Conservation (phyloP, 2,797 vertebrate species). For the Oryzias dopingdopingensis region DNA sequence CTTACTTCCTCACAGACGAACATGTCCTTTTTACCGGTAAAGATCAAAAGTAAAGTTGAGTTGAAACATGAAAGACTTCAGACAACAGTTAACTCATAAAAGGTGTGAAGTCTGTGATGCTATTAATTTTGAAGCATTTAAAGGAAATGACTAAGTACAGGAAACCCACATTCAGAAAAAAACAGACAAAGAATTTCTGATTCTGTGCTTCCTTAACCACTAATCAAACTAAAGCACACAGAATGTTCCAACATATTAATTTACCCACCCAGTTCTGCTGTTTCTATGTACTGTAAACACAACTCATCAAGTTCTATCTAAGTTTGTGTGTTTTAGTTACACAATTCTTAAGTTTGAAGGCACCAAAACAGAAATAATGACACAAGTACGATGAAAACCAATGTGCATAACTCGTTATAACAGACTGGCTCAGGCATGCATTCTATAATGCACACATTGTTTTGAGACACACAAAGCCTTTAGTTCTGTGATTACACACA, state of each 20-base stretch:
- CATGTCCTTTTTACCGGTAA: neutral
- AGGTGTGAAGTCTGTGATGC: neutral
- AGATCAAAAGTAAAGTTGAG: constrained; percentile 13
- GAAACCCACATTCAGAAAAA: constrained; percentile 2
- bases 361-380: constrained; percentile 1
- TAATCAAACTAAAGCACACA: constrained; percentile 1
- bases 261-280: neutral
- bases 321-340: constrained; percentile 3
- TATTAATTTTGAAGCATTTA: constrained; percentile 1
- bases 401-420: constrained; percentile 11
- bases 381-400: neutral
- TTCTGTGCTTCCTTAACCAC: constrained; percentile 6
- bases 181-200: neutral
- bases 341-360: neutral
- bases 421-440: neutral
- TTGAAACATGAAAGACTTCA: constrained; percentile 12
- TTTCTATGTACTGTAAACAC: constrained; percentile 3
- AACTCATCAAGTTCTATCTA: neutral
- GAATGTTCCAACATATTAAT: constrained; percentile 2
- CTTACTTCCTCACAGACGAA: neutral
- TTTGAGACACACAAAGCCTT: constrained; percentile 1
- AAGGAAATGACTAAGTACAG: neutral
- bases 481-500: constrained; percentile 33
- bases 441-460: constrained; percentile 2
- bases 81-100: constrained; percentile 14